phyloP scores from a whole-genome alignment of 30 jellyfish, hydroid and myxozoan genomes.

The Hydractinia echinata region DNA sequence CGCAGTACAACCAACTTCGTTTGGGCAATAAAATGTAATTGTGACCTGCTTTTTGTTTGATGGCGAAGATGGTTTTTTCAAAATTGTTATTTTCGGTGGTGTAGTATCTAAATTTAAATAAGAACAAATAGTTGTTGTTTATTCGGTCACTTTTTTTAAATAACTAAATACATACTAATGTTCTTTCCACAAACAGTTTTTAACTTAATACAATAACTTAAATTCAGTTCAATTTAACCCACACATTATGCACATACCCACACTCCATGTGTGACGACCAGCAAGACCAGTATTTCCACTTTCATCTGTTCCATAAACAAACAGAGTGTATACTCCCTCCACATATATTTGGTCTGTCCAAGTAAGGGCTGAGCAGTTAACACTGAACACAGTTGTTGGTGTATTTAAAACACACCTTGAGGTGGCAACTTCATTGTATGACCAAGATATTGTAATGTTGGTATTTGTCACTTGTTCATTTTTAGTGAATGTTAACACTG shows the following conservation, averaged over 20 bases:
- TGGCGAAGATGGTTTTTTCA: not conserved
- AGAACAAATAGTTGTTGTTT: too few species aligned
- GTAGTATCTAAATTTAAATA: not conserved
- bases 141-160: too few species aligned
- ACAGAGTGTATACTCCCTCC: not conserved
- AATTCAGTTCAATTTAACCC: not conserved
- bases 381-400: not conserved
- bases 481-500: not conserved
- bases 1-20: constrained; percentile 5
- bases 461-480: not conserved
- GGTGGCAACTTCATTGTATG: not conserved
- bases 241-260: not conserved
- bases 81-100: constrained; percentile 1
- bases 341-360: not conserved
- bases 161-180: too few species aligned
- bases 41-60: not conserved
- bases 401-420: not conserved
- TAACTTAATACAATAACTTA: too few species aligned
- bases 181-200: too few species aligned
- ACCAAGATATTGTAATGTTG: not conserved
- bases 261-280: constrained; percentile 9
- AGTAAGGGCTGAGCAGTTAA: not conserved
- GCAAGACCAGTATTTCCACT: not conserved
- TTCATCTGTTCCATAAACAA: constrained; percentile 1
- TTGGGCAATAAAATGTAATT: not conserved